These are phyloP conservation scores for Cybosia mesomella DNA, from an alignment of 2,888 invertebrate genomes.

Conservation along the genomic window DNA sequence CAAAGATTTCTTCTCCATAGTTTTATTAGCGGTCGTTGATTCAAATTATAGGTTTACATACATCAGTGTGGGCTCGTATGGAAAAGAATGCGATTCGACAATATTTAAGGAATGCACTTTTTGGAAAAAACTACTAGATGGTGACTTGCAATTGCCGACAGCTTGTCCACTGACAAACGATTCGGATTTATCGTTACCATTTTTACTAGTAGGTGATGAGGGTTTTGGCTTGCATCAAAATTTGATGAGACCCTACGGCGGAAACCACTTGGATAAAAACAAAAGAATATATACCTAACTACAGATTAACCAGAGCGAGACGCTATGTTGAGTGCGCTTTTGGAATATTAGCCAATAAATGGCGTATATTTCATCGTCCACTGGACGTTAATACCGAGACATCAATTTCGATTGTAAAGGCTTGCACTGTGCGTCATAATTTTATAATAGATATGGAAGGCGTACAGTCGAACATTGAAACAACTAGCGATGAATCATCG, in stretches of 20 bases:
- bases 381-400: slow-evolving; percentile 46
- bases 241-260: slow-evolving; percentile 35
- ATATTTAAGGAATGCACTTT: slow-evolving; percentile 34
- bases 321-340: slow-evolving; percentile 45
- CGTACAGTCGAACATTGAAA: slow-evolving; percentile 32
- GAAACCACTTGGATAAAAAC: slow-evolving; percentile 33
- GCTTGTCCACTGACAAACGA: slow-evolving; percentile 35
- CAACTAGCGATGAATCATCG: slow-evolving; percentile 40
- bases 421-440: slow-evolving; percentile 48
- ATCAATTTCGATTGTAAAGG: slow-evolving; percentile 52
- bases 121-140: slow-evolving; percentile 26
- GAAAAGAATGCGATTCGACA: slow-evolving; percentile 30
- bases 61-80: slow-evolving; percentile 39
- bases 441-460: slow-evolving; percentile 35
- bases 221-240: slow-evolving; percentile 33
- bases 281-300: slow-evolving; percentile 45
- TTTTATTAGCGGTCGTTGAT: slow-evolving; percentile 37
- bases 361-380: slow-evolving; percentile 60
- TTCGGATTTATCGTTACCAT: slow-evolving; percentile 17
- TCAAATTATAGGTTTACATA: slow-evolving; percentile 37
- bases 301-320: slow-evolving; percentile 43
- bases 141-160: slow-evolving; percentile 30
- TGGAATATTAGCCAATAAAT: slow-evolving; percentile 54
- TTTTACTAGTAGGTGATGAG: slow-evolving; percentile 30
- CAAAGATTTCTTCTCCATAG: slow-evolving; percentile 39